Percentiles rank a stretch among this genome's conserved stretches.
Evolutionary conservation across 2,113 vertebrate genomes (phyloP).

Genomic region (Protobothrops flavoviridis): DNA sequence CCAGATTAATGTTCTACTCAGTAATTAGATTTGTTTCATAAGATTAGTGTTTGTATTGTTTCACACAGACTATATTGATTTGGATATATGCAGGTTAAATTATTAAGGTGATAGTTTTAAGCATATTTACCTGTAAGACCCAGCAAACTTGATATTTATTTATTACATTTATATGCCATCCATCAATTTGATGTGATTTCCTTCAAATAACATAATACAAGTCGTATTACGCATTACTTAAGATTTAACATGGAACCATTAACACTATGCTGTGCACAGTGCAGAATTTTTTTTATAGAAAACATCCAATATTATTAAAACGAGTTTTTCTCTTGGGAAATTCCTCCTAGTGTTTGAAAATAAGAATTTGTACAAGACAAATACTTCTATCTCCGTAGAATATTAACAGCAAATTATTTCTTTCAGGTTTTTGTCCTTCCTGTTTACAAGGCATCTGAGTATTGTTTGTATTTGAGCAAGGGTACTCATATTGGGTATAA

Average conservation of each 20-base stretch:
- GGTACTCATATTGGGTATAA: background rate
- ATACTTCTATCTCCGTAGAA: background rate
- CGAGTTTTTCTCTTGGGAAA: background rate
- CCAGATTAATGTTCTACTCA: background rate
- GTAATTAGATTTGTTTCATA: background rate
- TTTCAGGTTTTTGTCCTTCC: background rate
- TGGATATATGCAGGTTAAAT: background rate
- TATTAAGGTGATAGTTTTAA: background rate
- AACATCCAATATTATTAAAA: slow-evolving; percentile 24
- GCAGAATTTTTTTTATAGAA: background rate
- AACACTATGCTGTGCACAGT: background rate
- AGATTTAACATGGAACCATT: background rate
- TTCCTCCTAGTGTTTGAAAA: background rate
- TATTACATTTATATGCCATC: background rate
- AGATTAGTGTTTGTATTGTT: background rate
- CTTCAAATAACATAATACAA: background rate
- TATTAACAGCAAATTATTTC: background rate
- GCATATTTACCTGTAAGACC: background rate
- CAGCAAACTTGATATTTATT: background rate
- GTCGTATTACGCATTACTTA: background rate
- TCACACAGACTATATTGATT: background rate
- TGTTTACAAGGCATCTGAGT: background rate
- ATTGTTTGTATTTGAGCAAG: background rate
- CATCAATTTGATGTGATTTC: background rate
- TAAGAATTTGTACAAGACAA: background rate